Evolutionary conservation across 2,113 vertebrate species (phyloP).

Genomic region (Paramormyrops kingsleyae): DNA sequence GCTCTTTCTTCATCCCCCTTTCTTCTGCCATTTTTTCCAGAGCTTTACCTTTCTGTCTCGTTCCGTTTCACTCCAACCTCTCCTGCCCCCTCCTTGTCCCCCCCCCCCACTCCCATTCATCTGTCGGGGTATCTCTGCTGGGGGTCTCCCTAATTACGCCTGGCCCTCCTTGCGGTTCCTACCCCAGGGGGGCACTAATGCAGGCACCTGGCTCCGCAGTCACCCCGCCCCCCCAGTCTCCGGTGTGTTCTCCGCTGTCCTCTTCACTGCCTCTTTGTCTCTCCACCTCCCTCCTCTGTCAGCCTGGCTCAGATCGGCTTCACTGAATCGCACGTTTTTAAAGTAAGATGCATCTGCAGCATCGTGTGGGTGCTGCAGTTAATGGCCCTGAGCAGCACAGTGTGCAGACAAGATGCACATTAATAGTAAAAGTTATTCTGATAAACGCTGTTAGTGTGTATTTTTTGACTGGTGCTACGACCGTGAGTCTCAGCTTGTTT

Average conservation of each 20-base stretch:
- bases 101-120: neutral
- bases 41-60: neutral
- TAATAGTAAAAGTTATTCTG: neutral
- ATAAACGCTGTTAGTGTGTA: neutral
- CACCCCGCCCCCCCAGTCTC: constrained; percentile 41
- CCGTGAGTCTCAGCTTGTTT: neutral
- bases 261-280: constrained; percentile 27
- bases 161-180: neutral
- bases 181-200: neutral
- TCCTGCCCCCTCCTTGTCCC: neutral
- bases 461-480: constrained; percentile 2
- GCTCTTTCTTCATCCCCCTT: constrained; percentile 5
- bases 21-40: neutral
- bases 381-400: neutral
- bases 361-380: neutral
- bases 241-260: constrained; percentile 35
- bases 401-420: neutral
- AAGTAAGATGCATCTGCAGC: neutral
- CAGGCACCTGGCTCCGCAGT: neutral
- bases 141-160: constrained; percentile 1
- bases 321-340: neutral
- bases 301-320: neutral
- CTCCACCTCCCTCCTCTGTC: constrained; percentile 31
- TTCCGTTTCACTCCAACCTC: neutral
- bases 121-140: constrained; percentile 29